These are phyloP conservation scores for Alentia gelatinosa DNA, from an alignment of 2,888 invertebrate species.

Conservation along the genomic window DNA sequence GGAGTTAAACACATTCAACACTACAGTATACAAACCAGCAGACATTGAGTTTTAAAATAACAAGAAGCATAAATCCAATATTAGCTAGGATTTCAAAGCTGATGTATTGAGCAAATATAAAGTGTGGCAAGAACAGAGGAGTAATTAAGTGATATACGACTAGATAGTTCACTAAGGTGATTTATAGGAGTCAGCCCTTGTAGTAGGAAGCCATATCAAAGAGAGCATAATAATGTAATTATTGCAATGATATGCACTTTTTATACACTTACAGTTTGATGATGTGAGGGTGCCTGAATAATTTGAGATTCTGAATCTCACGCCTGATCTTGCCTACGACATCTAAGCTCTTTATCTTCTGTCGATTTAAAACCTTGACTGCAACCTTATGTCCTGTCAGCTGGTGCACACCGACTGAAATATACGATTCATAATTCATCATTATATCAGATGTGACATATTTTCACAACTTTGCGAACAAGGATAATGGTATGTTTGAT, in stretches of 20 bases:
- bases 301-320: constrained; percentile 98
- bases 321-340: constrained; percentile 99
- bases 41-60: background rate
- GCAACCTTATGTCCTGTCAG: constrained; percentile 99
- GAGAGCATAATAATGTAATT: no score
- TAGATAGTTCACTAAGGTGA: no score
- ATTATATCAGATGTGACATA: no score
- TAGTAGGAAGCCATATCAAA: no score
- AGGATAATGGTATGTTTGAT: no score
- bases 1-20: background rate
- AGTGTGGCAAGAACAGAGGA: no score
- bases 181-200: no score
- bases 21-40: background rate
- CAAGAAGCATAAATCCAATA: background rate
- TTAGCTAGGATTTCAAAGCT: no score
- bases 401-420: constrained; percentile 93
- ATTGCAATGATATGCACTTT: no score
- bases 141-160: no score
- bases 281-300: constrained; percentile 99
- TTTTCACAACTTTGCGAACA: no score
- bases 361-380: constrained; percentile 97
- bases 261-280: constrained; percentile 94
- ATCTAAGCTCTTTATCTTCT: constrained; percentile 99
- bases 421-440: background rate
- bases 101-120: no score